These are phyloP conservation scores for Iselma pallidipennis DNA, from an alignment of 2,888 invertebrate species.

Conservation along the genomic window DNA sequence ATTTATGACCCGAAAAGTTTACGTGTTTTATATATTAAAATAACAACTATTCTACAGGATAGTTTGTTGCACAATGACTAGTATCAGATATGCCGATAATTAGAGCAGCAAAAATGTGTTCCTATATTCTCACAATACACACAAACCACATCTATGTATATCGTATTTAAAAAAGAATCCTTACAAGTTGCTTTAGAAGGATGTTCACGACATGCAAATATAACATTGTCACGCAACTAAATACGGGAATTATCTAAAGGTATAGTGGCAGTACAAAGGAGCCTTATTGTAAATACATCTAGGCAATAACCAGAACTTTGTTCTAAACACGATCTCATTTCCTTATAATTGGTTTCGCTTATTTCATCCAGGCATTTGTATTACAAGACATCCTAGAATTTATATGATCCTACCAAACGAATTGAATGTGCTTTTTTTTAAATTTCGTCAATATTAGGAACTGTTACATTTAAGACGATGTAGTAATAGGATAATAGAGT, in stretches of 20 bases:
- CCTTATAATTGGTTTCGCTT: not conserved
- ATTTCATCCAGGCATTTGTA: not conserved
- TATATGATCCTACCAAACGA: too few species aligned
- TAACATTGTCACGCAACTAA: not conserved
- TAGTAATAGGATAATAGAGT: not conserved
- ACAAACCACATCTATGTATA: too few species aligned
- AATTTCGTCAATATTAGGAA: too few species aligned
- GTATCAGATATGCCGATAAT: too few species aligned
- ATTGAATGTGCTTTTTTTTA: too few species aligned
- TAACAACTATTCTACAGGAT: too few species aligned
- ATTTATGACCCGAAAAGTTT: too few species aligned
- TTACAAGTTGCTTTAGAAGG: not conserved
- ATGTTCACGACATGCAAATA: not conserved
- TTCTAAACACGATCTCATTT: not conserved
- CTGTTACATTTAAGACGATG: not conserved
- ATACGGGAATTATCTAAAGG: not conserved
- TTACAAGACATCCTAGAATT: too few species aligned
- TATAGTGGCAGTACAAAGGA: not conserved
- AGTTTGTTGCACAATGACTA: not conserved
- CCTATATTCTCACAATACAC: not conserved
- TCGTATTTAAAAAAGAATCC: not conserved
- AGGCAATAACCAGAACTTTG: not conserved
- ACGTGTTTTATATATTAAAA: not conserved
- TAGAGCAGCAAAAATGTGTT: not conserved
- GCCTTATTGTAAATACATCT: not conserved